Percentiles rank a stretch among this genome's conserved stretches.
Conservation (phyloP, 2,113 vertebrate species). For the Dermatemys mawii region DNA sequence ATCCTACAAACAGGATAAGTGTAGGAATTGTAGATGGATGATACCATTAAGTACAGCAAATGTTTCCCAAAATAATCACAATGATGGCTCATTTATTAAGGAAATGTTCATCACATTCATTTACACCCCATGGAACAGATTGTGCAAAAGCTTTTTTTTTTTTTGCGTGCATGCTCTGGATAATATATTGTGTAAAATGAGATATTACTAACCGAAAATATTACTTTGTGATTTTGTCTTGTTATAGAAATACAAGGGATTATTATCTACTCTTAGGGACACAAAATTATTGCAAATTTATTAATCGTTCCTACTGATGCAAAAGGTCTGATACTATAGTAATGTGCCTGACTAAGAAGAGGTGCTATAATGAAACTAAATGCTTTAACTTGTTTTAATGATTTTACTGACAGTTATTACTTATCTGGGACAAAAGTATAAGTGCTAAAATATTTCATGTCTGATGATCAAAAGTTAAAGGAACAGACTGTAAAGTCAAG, state of each 20-base stretch:
- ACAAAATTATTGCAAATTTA: constrained; percentile 67
- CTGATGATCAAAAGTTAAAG: constrained; percentile 59
- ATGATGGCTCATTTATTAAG: constrained; percentile 68
- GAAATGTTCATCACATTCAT: constrained; percentile 36
- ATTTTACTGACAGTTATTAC: constrained; percentile 64
- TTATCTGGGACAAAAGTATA: constrained; percentile 52
- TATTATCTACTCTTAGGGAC: constrained; percentile 65
- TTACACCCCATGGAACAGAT: constrained; percentile 55
- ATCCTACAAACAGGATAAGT: constrained; percentile 77
- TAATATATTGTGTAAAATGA: constrained; percentile 65
- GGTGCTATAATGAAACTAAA: constrained; percentile 70
- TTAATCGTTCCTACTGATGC: constrained; percentile 71
- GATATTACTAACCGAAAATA: constrained; percentile 66
- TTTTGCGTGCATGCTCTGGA: constrained; percentile 10
- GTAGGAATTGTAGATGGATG: constrained; percentile 70
- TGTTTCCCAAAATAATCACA: constrained; percentile 67
- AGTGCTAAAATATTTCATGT: constrained; percentile 61
- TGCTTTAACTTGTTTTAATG: constrained; percentile 67
- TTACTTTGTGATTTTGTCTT: constrained; percentile 59
- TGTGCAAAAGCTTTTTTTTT: constrained; percentile 11
- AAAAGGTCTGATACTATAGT: constrained; percentile 61
- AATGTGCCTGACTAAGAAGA: constrained; percentile 53
- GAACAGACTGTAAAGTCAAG: constrained; percentile 63
- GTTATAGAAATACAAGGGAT: constrained; percentile 65
- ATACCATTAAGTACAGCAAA: constrained; percentile 66